Evolutionary conservation across 2,888 invertebrate genomes (phyloP), one percentile per base, ranked within the genome.

Genomic region (Lithophane leautieri): DNA sequence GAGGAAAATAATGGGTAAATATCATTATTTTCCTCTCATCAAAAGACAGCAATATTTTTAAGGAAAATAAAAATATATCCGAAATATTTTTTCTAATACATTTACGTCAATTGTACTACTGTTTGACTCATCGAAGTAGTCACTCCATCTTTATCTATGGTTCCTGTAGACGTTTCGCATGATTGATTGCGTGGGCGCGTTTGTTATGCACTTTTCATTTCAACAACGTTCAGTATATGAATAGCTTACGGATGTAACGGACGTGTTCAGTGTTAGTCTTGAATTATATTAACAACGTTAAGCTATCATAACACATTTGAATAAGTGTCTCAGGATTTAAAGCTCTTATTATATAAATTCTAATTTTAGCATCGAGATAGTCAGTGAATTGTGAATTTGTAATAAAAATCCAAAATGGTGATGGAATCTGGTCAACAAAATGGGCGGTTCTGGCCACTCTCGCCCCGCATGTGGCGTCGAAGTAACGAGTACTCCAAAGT

Each of bases 401-500:
- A 88, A 82, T 76, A 86, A 87, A 76, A 88, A 86, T 83, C 84
- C 70, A 95, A 94, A 92, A 96, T 96, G 96, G 95, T 96, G 86
- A 95, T 96, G 95, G 96, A 96, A 93, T 92, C 95, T 81, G 91
- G 94, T 67, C 94, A 95, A 81, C 93, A 92, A 84, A 92, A 91
- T 78, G 94, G 95, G 89, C 93, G 95, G 42, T 95, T 96, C 82
- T 96, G 96, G 96, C 96, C 96, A 47, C 90, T 96, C 28, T 96
- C 96, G 56, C 96, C 96, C 40, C 93, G 95, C 16, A 89, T 96
- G 28, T 96, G 96, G 96, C 93, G 96, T 56, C 92, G 95, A 73
- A 96, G 96, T 90, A 95, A 93, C 86, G 96, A 96, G 73, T 96
- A 95, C 85, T 94, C 96, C 58, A 96, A 96, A 89, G 94, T 96